These are phyloP conservation scores for Mesembrinibis cayennensis DNA, from an alignment of 2,113 vertebrate species.

Conservation along the genomic window DNA sequence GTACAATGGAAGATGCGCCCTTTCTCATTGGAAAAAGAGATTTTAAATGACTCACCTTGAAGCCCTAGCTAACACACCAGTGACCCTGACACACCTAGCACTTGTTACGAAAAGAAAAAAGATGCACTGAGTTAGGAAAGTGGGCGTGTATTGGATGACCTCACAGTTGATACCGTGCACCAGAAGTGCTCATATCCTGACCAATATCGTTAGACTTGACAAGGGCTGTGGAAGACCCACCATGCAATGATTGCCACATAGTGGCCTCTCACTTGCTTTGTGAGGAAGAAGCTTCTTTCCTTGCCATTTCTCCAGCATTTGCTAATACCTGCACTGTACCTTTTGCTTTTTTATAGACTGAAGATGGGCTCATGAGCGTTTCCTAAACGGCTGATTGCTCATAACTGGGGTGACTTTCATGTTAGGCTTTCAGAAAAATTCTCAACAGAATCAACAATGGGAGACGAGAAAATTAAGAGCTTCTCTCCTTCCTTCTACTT, in stretches of 20 bases:
- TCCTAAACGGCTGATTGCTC: background rate
- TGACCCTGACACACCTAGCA: background rate
- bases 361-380: background rate
- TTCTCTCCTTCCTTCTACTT: background rate
- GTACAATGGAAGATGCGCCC: background rate
- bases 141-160: rapidly evolving
- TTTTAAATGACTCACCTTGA: background rate
- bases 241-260: background rate
- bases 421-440: background rate
- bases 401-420: background rate
- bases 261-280: background rate
- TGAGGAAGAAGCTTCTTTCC: background rate
- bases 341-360: background rate
- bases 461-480: background rate
- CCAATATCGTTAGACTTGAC: background rate
- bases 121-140: background rate
- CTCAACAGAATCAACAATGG: background rate
- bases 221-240: background rate
- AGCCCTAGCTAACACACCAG: background rate
- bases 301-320: background rate
- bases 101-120: background rate
- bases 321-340: background rate
- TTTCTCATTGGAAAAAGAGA: background rate
- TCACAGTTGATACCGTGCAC: background rate
- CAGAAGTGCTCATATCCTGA: background rate